Evolutionary conservation across 2,888 invertebrate genomes (phyloP).

Genomic region (Ormyrus rosae): DNA sequence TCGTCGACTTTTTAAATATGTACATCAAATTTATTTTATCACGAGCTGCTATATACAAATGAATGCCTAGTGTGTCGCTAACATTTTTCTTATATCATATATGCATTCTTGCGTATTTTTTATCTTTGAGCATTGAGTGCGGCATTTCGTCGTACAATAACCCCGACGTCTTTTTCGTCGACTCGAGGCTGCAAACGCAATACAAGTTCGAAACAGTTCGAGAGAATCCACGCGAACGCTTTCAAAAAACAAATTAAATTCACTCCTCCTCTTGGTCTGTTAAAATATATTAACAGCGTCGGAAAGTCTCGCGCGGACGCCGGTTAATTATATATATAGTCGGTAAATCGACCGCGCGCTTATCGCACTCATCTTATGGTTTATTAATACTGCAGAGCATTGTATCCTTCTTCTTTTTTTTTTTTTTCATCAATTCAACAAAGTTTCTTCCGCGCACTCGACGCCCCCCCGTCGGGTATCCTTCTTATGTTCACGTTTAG

Average conservation of each 20-base stretch:
- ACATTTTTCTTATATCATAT: slow-evolving; percentile 58
- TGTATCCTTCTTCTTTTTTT: slow-evolving; percentile 57
- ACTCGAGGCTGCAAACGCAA: neutral
- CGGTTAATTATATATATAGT: neutral
- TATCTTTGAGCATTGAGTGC: slow-evolving; percentile 58
- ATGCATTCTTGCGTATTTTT: slow-evolving; percentile 56
- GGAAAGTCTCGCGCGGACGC: neutral
- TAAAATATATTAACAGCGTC: neutral
- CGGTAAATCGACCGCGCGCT: slow-evolving; percentile 15
- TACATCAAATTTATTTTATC: slow-evolving; percentile 75
- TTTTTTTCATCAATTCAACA: slow-evolving; percentile 59
- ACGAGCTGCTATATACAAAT: slow-evolving; percentile 74
- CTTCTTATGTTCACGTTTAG: slow-evolving; percentile 30
- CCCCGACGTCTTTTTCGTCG: neutral
- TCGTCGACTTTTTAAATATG: slow-evolving; percentile 65
- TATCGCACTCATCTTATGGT: slow-evolving; percentile 63
- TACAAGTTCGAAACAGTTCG: neutral
- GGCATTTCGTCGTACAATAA: neutral
- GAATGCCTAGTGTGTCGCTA: slow-evolving; percentile 66
- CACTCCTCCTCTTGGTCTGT: neutral
- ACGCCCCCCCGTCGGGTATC: slow-evolving; percentile 17
- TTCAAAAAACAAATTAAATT: neutral
- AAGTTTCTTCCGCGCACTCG: slow-evolving; percentile 55
- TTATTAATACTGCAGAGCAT: slow-evolving; percentile 74
- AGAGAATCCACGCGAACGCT: neutral